Base-by-base conservation (phyloP, 2,888 invertebrate genomes). In the Dyspetes luteomarginatus region DNA sequence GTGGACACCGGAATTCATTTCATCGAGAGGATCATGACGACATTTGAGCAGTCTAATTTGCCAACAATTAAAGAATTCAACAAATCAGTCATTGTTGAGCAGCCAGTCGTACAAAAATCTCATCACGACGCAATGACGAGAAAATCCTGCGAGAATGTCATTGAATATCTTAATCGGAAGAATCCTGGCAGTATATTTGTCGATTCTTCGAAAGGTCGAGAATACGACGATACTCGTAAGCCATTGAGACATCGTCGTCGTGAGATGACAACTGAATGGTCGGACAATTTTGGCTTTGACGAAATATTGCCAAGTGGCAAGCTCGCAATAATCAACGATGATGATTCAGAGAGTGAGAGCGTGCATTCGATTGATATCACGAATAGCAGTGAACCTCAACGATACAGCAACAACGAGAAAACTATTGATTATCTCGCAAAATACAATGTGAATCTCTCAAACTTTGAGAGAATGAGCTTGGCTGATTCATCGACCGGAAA, bases 11-110 rank as follows among this genome's bases (percentile, higher is more conserved):
- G 85, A 65, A 76, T 90, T 30, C 89, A 91, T 50, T 91, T 88
- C 52, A 26, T 91, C 1, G 89, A 91, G 30, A 91, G 91, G 81
- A 75, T 87, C 26, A 88, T 91, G 3, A 75, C 89, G 0, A 77
- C 83, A 9, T 90, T 88, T 65, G 86, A 89, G 55, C 86, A 85
- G 55, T 24, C 78, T 7, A 78, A 69, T 72, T 77, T 87, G 58
- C 81, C 86, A 26, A 85, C 55, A 45, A 7, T 86, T 2, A 36
- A 83, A n/a, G 85, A 87, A 81, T 76, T 87, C 22, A 85, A 85
- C 15, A 67, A 85, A 58, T 15, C 50, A 0, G 85, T 88, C 2
- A 30, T 64, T 22, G 80, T 91, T 4, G 52, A 84, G 58, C 26
- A 64, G 9, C 52, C 78, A 2, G 5, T 19, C 17, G 24, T 2